These are phyloP conservation scores for Lytechinus variegatus DNA, from an alignment of 35 echinoderm and acorn worm genomes.

Conservation along the genomic window DNA sequence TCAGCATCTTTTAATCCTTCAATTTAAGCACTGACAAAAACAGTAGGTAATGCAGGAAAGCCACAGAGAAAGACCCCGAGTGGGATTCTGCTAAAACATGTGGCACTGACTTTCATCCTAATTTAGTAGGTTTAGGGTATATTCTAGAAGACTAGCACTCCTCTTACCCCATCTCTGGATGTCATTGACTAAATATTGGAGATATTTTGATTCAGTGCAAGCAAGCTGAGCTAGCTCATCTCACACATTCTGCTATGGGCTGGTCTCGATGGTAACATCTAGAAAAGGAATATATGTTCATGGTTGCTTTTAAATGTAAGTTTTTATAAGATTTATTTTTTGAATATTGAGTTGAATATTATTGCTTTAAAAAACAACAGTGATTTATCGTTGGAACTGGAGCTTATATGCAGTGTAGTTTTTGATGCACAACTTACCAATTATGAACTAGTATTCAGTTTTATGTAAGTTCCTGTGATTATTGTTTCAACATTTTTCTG, in stretches of 20 bases:
- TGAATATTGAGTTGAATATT: too few species aligned
- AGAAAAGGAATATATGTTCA: background rate
- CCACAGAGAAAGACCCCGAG: too few species aligned
- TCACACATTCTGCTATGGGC: background rate
- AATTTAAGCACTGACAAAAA: too few species aligned
- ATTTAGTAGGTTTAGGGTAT: background rate
- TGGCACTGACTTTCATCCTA: background rate
- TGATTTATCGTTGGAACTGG: too few species aligned
- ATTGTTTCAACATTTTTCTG: too few species aligned
- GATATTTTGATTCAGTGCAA: background rate
- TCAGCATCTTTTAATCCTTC: too few species aligned
- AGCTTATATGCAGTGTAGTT: too few species aligned
- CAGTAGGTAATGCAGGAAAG: too few species aligned
- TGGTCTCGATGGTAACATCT: background rate
- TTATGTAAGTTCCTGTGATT: too few species aligned
- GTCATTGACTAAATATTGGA: background rate
- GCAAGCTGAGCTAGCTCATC: background rate
- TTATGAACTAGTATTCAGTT: too few species aligned
- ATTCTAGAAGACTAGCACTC: background rate
- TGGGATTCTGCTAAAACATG: background rate
- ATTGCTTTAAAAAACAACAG: too few species aligned
- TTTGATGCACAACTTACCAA: too few species aligned
- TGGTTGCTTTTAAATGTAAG: background rate
- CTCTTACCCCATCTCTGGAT: background rate
- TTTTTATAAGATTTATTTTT: background rate